Evolutionary conservation across 2,113 vertebrate genomes (phyloP), one percentile per base, ranked within the genome.

Genomic region (Tympanuchus pallidicinctus): DNA sequence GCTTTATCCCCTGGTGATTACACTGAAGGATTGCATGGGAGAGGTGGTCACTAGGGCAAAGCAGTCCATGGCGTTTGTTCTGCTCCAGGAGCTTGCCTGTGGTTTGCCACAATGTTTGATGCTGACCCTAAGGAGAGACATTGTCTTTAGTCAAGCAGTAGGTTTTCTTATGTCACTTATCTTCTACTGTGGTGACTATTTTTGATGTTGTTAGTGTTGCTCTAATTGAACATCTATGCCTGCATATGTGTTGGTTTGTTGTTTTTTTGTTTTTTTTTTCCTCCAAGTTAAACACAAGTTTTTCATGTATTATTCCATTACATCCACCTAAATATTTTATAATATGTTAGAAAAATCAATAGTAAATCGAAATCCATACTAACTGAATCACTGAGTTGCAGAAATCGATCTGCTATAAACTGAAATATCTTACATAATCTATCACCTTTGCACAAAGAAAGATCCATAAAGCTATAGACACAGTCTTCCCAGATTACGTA

Each of bases 61-160:
- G 96, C 98, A 98, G 85, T 99, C 98, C 9, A 98, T 99, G 99
- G 98, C 98, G 0, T 99, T 99, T 75, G 98, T 99, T 81, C 98
- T 99, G 57, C 98, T 99, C 43, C 99, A 99, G 97, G 99, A 99
- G 56, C 98, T 99, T 4, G 99, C 98, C 5, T 99, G 98, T 96
- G 98, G 98, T 88, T 96, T 99, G 86, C 98, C 99, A 18, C 99
- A 99, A 80, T 98, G 98, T 59, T 96, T 99, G 94, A 96, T 98
- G 96, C 98, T 99, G 75, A 99, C 99, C 2, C 98, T 99, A 57
- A 98, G 99, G 83, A 98, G 99, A 94, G 99, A 99, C 40, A 95
- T 99, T 8, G 99, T 99, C 96, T 99, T 99, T 95, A 99, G 99
- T 95, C 99, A 99, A 98, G 99, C 99, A 82, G 99, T 99, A 98